Evolutionary conservation across 64 coral and sea anemone species (phyloP).

Genomic region (Hydrozoanthus tunicans): DNA sequence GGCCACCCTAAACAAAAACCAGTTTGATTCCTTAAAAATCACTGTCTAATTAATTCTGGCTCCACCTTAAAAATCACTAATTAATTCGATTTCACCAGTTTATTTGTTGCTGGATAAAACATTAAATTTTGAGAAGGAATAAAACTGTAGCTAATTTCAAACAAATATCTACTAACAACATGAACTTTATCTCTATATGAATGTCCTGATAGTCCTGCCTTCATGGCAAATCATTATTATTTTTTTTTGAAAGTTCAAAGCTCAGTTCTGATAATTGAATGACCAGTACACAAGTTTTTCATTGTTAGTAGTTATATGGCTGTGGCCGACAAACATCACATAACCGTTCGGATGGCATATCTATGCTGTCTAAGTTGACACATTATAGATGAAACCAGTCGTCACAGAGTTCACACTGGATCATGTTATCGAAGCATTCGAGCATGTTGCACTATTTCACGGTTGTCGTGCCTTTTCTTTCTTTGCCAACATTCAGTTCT

Average conservation of each 20-base stretch:
- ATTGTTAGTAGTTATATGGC: not conserved
- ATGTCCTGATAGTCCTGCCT: constrained; percentile 21
- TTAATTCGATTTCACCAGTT: constrained; percentile 31
- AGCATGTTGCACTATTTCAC: not conserved
- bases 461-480: constrained; percentile 17
- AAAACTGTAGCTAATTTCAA: constrained; percentile 3
- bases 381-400: constrained; percentile 58
- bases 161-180: constrained; percentile 13
- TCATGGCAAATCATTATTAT: constrained; percentile 3
- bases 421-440: constrained; percentile 51
- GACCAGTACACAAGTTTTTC: constrained; percentile 2
- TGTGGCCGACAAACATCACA: constrained; percentile 39
- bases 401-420: constrained; percentile 56
- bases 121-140: constrained; percentile 21
- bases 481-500: constrained; percentile 15
- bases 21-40: constrained; percentile 39
- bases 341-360: constrained; percentile 45
- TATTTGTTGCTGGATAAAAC: constrained; percentile 36
- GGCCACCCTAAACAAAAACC: constrained; percentile 21
- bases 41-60: constrained; percentile 26
- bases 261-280: constrained; percentile 20
- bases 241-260: constrained; percentile 11
- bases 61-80: constrained; percentile 25
- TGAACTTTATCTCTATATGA: constrained; percentile 20
- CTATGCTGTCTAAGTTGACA: constrained; percentile 22